These are phyloP conservation scores for Laterallus jamaicensis DNA, from an alignment of 2,113 vertebrate species.

Conservation along the genomic window DNA sequence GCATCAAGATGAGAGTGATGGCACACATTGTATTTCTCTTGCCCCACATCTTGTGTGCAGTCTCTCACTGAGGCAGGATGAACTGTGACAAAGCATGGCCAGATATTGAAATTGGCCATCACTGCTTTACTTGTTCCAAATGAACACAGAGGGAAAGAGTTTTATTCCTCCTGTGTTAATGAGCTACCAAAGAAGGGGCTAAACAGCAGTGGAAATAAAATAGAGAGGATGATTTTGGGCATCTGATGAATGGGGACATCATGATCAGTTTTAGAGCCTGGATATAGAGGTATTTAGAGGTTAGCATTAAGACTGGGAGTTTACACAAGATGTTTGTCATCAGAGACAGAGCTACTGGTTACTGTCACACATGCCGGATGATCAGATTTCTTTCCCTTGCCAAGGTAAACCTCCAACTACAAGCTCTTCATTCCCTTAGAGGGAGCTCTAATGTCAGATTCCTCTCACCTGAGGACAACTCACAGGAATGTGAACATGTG, in stretches of 20 bases:
- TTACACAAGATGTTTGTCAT: neutral
- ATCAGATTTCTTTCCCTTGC: neutral
- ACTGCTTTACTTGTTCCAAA: neutral
- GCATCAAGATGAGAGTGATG: neutral
- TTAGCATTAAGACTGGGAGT: neutral
- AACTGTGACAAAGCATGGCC: neutral
- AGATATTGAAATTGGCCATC: neutral
- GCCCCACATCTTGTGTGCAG: neutral
- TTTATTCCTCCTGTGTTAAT: neutral
- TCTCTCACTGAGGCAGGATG: neutral
- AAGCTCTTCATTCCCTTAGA: neutral
- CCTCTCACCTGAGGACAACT: neutral
- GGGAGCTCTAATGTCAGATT: neutral
- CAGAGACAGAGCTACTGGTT: neutral
- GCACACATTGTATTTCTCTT: neutral
- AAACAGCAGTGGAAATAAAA: neutral
- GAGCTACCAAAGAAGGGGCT: neutral
- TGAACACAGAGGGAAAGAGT: neutral
- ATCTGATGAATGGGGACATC: neutral
- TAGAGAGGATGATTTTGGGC: neutral
- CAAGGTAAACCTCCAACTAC: neutral
- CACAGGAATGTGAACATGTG: neutral
- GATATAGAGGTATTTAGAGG: neutral
- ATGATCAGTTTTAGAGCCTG: neutral
- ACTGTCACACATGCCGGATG: neutral